Conservation (phyloP, 2,797 vertebrate species). For the Danionella dracula region DNA sequence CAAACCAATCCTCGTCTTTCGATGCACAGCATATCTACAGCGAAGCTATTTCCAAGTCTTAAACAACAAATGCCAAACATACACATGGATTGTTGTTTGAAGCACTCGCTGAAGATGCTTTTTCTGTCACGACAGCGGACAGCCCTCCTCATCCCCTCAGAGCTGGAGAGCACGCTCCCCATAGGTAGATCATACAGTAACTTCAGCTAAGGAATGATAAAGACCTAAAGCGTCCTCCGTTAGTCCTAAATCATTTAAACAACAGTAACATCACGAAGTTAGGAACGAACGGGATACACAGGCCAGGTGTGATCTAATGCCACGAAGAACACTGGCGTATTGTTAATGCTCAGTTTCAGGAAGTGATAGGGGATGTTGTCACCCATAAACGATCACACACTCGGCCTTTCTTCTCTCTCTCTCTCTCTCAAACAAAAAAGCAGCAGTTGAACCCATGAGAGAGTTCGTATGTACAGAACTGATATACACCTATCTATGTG, state of each 20-base stretch:
- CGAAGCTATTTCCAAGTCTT: too few species aligned
- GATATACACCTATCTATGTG: background rate
- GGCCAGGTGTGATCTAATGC: background rate
- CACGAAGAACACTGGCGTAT: slow-evolving; percentile 2
- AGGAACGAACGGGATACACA: slow-evolving; percentile 28
- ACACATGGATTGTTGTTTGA: too few species aligned
- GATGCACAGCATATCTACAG: too few species aligned
- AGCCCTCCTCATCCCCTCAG: slow-evolving; percentile 40
- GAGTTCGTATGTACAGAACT: background rate
- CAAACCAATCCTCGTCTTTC: too few species aligned
- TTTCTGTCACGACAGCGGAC: too few species aligned
- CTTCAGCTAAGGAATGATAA: slow-evolving; percentile 39
- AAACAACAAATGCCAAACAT: too few species aligned
- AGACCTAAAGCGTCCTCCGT: slow-evolving; percentile 34
- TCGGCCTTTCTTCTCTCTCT: background rate
- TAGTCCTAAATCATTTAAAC: slow-evolving; percentile 9
- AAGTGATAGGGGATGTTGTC: slow-evolving; percentile 44
- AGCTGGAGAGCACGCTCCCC: slow-evolving; percentile 61
- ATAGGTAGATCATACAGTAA: slow-evolving; percentile 28
- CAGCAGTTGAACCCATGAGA: background rate
- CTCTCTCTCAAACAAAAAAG: background rate
- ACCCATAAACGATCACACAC: slow-evolving; percentile 21
- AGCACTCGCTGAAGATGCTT: too few species aligned
- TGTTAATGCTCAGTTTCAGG: slow-evolving; percentile 42
- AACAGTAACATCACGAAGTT: slow-evolving; percentile 19